Evolutionary conservation across 2,888 invertebrate species (phyloP).

Genomic region (Thera britannica): DNA sequence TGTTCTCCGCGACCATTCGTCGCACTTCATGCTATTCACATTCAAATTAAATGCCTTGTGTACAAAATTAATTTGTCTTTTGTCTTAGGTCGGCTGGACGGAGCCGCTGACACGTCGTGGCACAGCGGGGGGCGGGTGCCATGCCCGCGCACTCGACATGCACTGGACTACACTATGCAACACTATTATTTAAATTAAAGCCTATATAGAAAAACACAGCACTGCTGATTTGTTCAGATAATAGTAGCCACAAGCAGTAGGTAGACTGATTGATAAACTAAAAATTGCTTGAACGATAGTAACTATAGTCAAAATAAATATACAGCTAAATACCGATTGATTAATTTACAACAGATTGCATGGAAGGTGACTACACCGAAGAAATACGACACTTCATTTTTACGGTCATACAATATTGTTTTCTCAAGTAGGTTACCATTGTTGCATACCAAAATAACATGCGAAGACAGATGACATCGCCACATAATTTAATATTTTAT

Average conservation of each 20-base stretch:
- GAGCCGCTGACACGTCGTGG: constrained; percentile 71
- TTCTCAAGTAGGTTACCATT: constrained; percentile 62
- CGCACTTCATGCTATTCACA: constrained; percentile 85
- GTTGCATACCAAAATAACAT: constrained; percentile 59
- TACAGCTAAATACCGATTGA: constrained; percentile 9
- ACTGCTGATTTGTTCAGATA: too few relatives aligned
- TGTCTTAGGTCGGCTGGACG: constrained; percentile 73
- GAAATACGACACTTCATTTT: constrained; percentile 71
- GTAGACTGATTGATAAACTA: too few relatives aligned
- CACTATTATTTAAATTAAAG: background rate
- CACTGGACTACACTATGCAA: background rate
- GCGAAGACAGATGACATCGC: constrained; percentile 68
- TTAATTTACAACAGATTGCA: constrained; percentile 33
- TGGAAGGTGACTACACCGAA: constrained; percentile 60
- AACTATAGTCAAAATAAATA: background rate
- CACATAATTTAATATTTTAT: constrained; percentile 70
- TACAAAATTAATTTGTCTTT: constrained; percentile 85
- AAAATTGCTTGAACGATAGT: too few relatives aligned
- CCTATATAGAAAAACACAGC: background rate
- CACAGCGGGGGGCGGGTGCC: constrained; percentile 68
- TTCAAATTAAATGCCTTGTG: constrained; percentile 84
- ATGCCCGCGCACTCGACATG: constrained; percentile 8
- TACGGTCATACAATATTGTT: constrained; percentile 48
- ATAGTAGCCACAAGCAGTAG: too few relatives aligned
- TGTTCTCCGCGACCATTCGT: constrained; percentile 83